These are phyloP conservation scores for Scelioninae gen. 2 DNA, from an alignment of 2,888 invertebrate species.

Conservation along the genomic window DNA sequence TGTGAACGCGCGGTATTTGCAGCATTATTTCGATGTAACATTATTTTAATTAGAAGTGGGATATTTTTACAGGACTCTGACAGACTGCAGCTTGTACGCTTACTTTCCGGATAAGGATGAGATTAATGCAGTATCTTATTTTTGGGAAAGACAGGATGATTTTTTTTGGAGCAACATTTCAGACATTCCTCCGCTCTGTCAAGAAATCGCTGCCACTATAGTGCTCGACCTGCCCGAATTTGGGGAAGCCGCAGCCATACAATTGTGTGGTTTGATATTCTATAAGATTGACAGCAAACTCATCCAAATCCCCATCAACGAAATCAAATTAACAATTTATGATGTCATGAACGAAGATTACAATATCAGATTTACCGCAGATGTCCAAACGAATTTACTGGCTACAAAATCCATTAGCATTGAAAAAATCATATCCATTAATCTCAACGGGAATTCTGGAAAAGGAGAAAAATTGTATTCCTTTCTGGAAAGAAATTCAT, in stretches of 20 bases:
- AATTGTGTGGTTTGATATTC: constrained; percentile 65
- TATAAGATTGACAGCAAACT: constrained; percentile 65
- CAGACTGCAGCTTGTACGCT: constrained; percentile 56
- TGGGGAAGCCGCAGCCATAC: constrained; percentile 47
- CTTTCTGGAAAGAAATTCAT: constrained; percentile 64
- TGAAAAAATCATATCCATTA: constrained; percentile 62
- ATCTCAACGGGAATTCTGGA: constrained; percentile 52
- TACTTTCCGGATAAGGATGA: constrained; percentile 55
- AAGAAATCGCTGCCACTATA: constrained; percentile 63
- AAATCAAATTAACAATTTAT: constrained; percentile 58
- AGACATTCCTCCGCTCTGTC: constrained; percentile 53
- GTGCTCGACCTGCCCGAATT: constrained; percentile 69
- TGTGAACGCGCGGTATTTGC: no score
- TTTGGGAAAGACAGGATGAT: constrained; percentile 66
- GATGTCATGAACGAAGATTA: constrained; percentile 62
- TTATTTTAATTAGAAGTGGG: no score
- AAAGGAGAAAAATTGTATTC: constrained; percentile 49
- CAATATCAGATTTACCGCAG: constrained; percentile 58
- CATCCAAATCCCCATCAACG: constrained; percentile 66
- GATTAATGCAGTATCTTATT: constrained; percentile 63
- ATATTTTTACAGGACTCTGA: constrained; percentile 61
- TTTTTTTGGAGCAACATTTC: constrained; percentile 63
- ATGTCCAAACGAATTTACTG: constrained; percentile 58
- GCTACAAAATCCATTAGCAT: constrained; percentile 66
- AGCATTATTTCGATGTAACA: no score